Conservation (phyloP, 2,888 invertebrate genomes). For the Sialis lutaria region DNA sequence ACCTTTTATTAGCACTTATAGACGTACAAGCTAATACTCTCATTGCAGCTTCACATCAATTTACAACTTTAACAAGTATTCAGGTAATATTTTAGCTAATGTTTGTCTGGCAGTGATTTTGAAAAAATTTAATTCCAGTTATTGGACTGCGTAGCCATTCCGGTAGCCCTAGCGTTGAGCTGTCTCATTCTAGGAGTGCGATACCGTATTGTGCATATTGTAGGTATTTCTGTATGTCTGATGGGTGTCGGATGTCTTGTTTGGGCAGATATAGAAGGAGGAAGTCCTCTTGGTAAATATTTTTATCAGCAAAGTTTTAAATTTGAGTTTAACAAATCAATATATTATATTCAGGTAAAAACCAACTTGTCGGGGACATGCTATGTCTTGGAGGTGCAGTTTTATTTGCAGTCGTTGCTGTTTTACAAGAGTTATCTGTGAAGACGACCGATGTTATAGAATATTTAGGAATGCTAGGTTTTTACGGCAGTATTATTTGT, state of each 20-base stretch:
- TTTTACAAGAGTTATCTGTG: slow-evolving; percentile 68
- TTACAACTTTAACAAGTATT: slow-evolving; percentile 52
- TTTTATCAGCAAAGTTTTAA: not conserved
- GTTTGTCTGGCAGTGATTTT: not conserved
- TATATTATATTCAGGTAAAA: slow-evolving; percentile 39
- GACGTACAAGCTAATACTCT: slow-evolving; percentile 80
- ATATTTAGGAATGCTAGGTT: slow-evolving; percentile 64
- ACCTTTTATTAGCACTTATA: slow-evolving; percentile 55
- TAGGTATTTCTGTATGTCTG: slow-evolving; percentile 62
- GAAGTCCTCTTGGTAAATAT: slow-evolving; percentile 37
- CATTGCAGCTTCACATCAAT: slow-evolving; percentile 63
- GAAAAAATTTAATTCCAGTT: slow-evolving; percentile 43
- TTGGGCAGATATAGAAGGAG: slow-evolving; percentile 63
- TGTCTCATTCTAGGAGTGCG: slow-evolving; percentile 60
- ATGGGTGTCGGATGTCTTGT: slow-evolving; percentile 71
- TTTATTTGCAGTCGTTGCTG: slow-evolving; percentile 63
- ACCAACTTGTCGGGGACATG: slow-evolving; percentile 68
- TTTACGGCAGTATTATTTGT: slow-evolving; percentile 61
- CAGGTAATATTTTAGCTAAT: slow-evolving; percentile 30
- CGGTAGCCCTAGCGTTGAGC: slow-evolving; percentile 60
- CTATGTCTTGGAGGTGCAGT: slow-evolving; percentile 61
- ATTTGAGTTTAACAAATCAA: not conserved
- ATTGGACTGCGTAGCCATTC: slow-evolving; percentile 71
- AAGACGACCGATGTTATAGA: slow-evolving; percentile 59
- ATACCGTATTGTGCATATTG: slow-evolving; percentile 56